Conservation (phyloP, 1,140 invertebrate genomes). For the Sipha flava region DNA sequence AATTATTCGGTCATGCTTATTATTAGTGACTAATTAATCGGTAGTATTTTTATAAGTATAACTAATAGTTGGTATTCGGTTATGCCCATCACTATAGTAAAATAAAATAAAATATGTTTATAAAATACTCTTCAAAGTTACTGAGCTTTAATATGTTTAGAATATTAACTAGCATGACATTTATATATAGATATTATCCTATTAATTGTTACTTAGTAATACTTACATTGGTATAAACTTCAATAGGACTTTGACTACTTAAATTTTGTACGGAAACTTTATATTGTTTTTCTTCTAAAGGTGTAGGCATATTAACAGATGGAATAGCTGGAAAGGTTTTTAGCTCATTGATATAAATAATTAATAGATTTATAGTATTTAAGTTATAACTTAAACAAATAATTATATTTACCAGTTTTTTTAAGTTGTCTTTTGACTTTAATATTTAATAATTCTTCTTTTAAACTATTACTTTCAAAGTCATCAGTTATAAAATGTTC, state of each 20-base stretch:
- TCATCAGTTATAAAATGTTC: conserved; percentile 10
- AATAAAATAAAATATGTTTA: too few species aligned
- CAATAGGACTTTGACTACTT: neutral
- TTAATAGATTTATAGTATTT: neutral
- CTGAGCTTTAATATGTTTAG: too few species aligned
- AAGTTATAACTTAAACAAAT: too few species aligned
- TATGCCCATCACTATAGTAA: too few species aligned
- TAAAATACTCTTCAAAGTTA: too few species aligned
- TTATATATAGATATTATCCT: too few species aligned
- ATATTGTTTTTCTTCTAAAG: neutral
- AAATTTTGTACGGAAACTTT: neutral
- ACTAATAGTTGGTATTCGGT: too few species aligned
- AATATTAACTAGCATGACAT: too few species aligned
- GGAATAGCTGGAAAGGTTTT: neutral
- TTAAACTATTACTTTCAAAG: conserved; percentile 22
- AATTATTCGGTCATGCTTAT: too few species aligned
- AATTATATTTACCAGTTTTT: conserved; percentile 25
- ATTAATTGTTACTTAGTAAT: neutral
- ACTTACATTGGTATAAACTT: neutral
- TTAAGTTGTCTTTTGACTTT: conserved; percentile 25
- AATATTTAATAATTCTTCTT: conserved; percentile 25
- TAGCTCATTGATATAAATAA: neutral
- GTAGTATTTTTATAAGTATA: too few species aligned
- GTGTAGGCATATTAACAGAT: neutral
- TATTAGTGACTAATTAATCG: too few species aligned